phyloP scores from a whole-genome alignment of 2,113 vertebrate genomes.

The Drymodes brunneopygia region DNA sequence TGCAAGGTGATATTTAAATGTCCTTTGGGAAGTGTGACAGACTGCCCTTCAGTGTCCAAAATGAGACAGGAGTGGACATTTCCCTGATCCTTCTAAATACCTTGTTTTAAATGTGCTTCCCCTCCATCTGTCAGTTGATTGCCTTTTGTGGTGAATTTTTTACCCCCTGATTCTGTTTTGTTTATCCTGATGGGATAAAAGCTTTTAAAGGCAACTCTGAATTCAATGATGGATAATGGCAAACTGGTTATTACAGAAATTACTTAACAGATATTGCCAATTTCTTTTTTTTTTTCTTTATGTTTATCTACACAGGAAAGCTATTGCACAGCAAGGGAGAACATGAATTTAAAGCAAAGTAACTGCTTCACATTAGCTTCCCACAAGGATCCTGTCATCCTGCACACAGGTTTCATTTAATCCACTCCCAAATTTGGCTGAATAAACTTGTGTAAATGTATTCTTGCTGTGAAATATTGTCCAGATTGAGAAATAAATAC shows the following conservation, averaged over 20 bases:
- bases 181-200: neutral
- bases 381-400: neutral
- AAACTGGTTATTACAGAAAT: neutral
- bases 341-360: neutral
- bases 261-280: neutral
- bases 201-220: neutral
- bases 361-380: neutral
- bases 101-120: neutral
- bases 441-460: neutral
- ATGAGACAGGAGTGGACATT: neutral
- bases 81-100: neutral
- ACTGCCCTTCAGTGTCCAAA: neutral
- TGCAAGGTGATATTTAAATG: neutral
- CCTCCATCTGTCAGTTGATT: neutral
- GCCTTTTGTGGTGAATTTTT: neutral
- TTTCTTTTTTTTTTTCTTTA: neutral
- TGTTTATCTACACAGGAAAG: neutral
- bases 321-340: neutral
- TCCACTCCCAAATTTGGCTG: neutral
- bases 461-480: neutral
- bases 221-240: neutral
- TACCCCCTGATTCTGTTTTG: neutral
- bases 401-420: neutral
- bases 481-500: neutral
- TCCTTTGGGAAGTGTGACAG: neutral